Evolutionary conservation across 1,140 invertebrate genomes (phyloP).

Genomic region (Microplitis mediator): DNA sequence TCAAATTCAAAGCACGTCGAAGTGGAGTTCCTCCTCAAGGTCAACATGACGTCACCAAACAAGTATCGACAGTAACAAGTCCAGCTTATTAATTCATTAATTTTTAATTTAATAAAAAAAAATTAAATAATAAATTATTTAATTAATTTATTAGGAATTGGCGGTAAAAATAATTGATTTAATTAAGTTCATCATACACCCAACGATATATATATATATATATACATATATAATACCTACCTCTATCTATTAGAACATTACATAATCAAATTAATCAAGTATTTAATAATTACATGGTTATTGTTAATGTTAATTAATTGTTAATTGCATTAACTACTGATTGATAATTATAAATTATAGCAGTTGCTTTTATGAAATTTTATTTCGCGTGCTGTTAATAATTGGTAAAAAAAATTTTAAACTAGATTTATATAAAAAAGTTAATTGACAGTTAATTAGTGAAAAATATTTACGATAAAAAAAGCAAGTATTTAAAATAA

Average conservation of each 20-base stretch:
- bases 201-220: neutral
- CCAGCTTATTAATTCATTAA: conserved; percentile 63
- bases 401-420: neutral
- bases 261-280: conserved; percentile 1
- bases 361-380: conserved; percentile 1
- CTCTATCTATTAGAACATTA: neutral
- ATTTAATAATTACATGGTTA: neutral
- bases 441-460: neutral
- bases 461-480: neutral
- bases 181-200: conserved; percentile 15
- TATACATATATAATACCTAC: neutral
- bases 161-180: neutral
- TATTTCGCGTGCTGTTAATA: neutral
- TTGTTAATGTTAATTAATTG: conserved; percentile 5
- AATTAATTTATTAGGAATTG: neutral
- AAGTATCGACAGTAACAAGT: conserved; percentile 66
- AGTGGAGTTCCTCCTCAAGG: conserved; percentile 77
- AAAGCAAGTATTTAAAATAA: neutral
- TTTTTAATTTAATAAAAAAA: neutral
- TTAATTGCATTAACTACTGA: neutral
- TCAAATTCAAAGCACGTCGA: conserved; percentile 72
- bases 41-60: conserved; percentile 68
- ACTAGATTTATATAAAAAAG: neutral
- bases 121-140: neutral
- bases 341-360: neutral